Evolutionary conservation across 2,888 invertebrate species (phyloP), one percentile per base, ranked within the genome.

Genomic region (Sinelater perroti): DNA sequence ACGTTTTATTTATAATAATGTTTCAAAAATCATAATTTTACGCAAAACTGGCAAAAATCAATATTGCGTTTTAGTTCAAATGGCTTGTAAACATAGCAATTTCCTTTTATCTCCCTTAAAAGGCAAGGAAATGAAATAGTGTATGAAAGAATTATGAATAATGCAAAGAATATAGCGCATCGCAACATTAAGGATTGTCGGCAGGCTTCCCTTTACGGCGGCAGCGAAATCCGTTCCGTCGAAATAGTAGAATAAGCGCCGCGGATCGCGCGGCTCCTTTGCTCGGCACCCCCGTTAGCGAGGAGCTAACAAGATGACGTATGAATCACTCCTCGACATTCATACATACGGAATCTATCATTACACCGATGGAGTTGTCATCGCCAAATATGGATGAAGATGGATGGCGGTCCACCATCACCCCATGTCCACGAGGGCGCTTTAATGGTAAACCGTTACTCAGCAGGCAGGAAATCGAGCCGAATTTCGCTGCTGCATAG

Each of bases 41-140:
- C n/a, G n/a, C n/a, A n/a, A n/a, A n/a, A n/a, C n/a, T n/a, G n/a
- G n/a, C n/a, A n/a, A n/a, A n/a, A n/a, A n/a, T n/a, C n/a, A n/a
- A n/a, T n/a, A n/a, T n/a, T n/a, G n/a, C n/a, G n/a, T n/a, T n/a
- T n/a, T n/a, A n/a, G n/a, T n/a, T n/a, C n/a, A 56, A 56, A 56
- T 56, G 50, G 56, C 51, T 56, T 56, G 56, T 56, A 56, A 56
- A 56, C 56, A 56, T 56, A 56, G 56, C 56, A 56, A 56, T 56
- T 56, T 56, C 57, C 52, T 57, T 52, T 46, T 47, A 57, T 38
- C 47, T 52, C 46, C 35, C 33, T 18, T 57, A 47, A 46, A 47
- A 56, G 50, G 56, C 56, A 38, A 46, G 24, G 38, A 57, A 45
- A 57, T 52, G 57, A 57, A 57, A 57, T 46, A 57, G 51, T 31